Percentiles rank a stretch among this genome's conserved stretches.
These are phyloP conservation scores for Cyprinodon diabolis DNA, from an alignment of 2,797 vertebrate genomes.

Conservation along the genomic window DNA sequence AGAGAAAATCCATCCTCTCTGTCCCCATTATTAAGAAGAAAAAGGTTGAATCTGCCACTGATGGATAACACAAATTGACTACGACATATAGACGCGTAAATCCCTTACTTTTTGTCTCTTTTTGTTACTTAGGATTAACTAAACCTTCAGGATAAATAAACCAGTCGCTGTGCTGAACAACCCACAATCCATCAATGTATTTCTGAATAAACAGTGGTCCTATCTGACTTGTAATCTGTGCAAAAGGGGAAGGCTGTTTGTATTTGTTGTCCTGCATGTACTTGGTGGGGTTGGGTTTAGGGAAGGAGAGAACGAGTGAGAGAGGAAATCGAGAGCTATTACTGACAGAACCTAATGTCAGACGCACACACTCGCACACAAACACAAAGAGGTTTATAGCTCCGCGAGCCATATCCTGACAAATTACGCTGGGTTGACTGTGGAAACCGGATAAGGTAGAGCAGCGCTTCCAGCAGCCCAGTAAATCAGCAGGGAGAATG, in stretches of 20 bases:
- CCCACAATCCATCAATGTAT: constrained; percentile 76
- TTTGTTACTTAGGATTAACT: constrained; percentile 77
- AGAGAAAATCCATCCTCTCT: constrained; percentile 42
- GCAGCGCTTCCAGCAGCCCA: constrained; percentile 74
- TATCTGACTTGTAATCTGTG: constrained; percentile 67
- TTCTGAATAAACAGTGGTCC: constrained; percentile 73
- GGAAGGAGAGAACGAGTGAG: constrained; percentile 44
- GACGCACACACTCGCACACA: constrained; percentile 46
- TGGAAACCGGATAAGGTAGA: constrained; percentile 82
- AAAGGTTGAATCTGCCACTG: constrained; percentile 71
- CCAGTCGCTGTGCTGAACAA: constrained; percentile 57
- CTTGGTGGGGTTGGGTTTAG: constrained; percentile 66
- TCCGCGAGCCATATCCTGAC: constrained; percentile 77
- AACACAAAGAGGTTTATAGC: constrained; percentile 70
- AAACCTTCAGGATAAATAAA: constrained; percentile 65
- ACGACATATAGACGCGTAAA: constrained; percentile 72
- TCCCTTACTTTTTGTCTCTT: constrained; percentile 60
- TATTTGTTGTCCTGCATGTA: constrained; percentile 42
- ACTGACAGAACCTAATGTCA: constrained; percentile 76
- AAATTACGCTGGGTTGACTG: constrained; percentile 80
- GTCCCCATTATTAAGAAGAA: constrained; percentile 27
- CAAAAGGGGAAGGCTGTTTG: constrained; percentile 32
- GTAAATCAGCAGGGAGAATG: constrained; percentile 82
- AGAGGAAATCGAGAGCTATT: constrained; percentile 76
- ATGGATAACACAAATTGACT: constrained; percentile 65